Evolutionary conservation across 2,797 vertebrate genomes (phyloP).

Genomic region (Sebastes minor): DNA sequence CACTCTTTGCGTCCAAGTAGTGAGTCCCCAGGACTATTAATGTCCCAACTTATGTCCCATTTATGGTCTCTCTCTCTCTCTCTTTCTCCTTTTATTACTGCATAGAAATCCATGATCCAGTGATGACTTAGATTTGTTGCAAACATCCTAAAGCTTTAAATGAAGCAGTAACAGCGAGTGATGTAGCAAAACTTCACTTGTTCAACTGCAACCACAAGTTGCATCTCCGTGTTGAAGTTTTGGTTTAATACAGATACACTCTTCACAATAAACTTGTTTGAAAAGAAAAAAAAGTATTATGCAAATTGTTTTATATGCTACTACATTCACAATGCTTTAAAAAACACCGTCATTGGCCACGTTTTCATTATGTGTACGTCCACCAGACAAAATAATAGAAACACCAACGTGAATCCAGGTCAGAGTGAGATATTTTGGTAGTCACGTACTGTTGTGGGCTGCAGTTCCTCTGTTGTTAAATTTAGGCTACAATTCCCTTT

Average conservation of each 20-base stretch:
- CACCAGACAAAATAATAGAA: not conserved
- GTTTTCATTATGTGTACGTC: not conserved
- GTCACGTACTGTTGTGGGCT: conserved; percentile 31
- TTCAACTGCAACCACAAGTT: not conserved
- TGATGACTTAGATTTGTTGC: not conserved
- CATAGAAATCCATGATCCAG: not conserved
- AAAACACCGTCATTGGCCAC: not conserved
- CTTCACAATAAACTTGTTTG: not conserved
- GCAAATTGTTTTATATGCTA: not conserved
- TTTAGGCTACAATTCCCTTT: conserved; percentile 6
- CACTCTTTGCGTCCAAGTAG: not conserved
- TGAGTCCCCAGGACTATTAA: not conserved
- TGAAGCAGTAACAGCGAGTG: not conserved
- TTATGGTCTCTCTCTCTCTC: not conserved
- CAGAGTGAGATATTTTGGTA: conserved; percentile 30
- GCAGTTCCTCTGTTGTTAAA: conserved; percentile 19
- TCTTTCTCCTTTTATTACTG: not conserved
- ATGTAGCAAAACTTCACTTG: not conserved
- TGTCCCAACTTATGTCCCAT: not conserved
- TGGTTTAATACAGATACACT: not conserved
- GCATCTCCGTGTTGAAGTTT: not conserved
- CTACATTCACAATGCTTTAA: not conserved
- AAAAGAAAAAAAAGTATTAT: not conserved
- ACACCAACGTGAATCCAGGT: conserved; percentile 2
- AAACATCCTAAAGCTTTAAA: not conserved